Evolutionary conservation across 1,140 invertebrate genomes (phyloP), one percentile per base, ranked within the genome.

Genomic region (Panagrolaimus sp.): DNA sequence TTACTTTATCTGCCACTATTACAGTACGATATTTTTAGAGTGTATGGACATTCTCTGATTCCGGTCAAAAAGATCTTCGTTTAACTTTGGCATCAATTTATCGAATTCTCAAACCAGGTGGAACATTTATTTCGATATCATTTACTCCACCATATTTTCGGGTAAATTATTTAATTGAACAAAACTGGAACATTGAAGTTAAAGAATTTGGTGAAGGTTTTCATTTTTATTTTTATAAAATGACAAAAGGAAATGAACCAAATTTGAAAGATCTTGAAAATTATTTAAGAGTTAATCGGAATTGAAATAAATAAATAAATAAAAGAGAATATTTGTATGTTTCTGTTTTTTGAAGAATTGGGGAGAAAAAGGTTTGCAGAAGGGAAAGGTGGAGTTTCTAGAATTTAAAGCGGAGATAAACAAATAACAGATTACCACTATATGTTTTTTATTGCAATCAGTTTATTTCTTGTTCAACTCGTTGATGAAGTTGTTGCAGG

Each of bases 71-170:
- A n/a, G 65, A 67, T 67, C 65, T 67, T n/a, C 65, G 45, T 14
- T 67, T 43, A 15, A 68, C 48, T 14, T 28, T 68, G n/a, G 10
- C 67, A 8, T 26, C 67, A 8, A 43, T 86, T 7, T 74, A 65
- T n/a, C 63, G 71, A 55, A 73, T 86, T 32, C 72, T 87, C 15
- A 83, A 78, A 58, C 69, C 73, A 1, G 73, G 68, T 47, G 86
- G 17, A 73, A 79, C 28, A 55, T 87, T 87, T 71, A 79, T 87
- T 47, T 87, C 86, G 8, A 82, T 87, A 9, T 84, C 86, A 32
- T 87, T 87, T 75, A 74, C 80, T 28, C 85, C 86, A 73, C 85
- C 86, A 21, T 84, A 86, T 75, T 87, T 87, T 72, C 73, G 86
- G 43, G 76, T 76, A 46, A 80, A 79, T 43, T 68, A 78, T 2